phyloP scores from a whole-genome alignment of 2,888 invertebrate species.

The Eupithecia tripunctaria region DNA sequence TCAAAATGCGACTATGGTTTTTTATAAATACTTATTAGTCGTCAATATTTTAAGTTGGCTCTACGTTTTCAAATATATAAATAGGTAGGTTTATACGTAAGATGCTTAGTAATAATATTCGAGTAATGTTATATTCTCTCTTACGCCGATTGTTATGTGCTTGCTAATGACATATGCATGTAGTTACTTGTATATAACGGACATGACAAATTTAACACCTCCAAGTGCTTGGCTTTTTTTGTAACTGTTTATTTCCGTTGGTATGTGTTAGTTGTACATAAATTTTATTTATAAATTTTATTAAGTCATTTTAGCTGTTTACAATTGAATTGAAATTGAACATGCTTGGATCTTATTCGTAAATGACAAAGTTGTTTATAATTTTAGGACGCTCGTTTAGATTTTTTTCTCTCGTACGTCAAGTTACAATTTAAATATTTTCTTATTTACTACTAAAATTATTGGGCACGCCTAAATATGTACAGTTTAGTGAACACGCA shows the following conservation, averaged over 20 bases:
- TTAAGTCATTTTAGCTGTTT: not conserved
- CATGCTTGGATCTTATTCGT: not conserved
- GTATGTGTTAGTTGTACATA: not conserved
- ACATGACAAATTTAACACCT: conserved; percentile 28
- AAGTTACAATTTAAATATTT: not conserved
- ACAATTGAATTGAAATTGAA: too few species aligned
- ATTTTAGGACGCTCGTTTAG: too few species aligned
- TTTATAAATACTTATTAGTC: not conserved
- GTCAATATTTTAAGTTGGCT: not conserved
- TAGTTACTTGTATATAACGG: conserved; percentile 23
- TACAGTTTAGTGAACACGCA: not conserved
- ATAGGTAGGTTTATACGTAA: not conserved
- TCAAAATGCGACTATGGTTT: not conserved
- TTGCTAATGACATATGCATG: conserved; percentile 34
- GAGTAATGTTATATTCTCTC: conserved; percentile 19
- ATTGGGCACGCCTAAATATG: not conserved
- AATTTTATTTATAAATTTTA: not conserved
- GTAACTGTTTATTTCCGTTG: conserved; percentile 16
- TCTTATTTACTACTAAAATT: not conserved
- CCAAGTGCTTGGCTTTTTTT: conserved; percentile 15
- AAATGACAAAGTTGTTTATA: not conserved
- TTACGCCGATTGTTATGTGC: conserved; percentile 28
- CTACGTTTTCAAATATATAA: not conserved
- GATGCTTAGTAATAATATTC: not conserved
- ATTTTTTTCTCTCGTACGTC: too few species aligned